phyloP scores from a whole-genome alignment of 2,113 vertebrate species.

The Furnarius figulus region DNA sequence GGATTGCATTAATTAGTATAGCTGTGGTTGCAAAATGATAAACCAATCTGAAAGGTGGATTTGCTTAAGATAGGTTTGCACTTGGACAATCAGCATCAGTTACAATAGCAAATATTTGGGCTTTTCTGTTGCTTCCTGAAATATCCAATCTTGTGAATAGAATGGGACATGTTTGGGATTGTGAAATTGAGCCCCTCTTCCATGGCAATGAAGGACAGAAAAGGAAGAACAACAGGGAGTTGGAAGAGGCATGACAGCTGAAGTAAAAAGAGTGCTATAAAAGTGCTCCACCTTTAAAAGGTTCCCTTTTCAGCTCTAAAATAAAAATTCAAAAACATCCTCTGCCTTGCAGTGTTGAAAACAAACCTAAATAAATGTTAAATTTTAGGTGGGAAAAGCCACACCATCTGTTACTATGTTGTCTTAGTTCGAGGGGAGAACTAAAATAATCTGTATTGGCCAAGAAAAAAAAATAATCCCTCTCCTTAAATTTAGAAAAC shows the following conservation, averaged over 20 bases:
- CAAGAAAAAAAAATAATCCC: too few species aligned
- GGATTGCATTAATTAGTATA: not conserved
- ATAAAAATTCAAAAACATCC: not conserved
- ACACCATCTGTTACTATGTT: not conserved
- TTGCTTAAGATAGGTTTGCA: not conserved
- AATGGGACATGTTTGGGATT: not conserved
- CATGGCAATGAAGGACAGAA: not conserved
- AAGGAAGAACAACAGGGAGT: not conserved
- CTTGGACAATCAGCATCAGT: not conserved
- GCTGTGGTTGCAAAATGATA: not conserved
- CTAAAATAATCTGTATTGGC: too few species aligned
- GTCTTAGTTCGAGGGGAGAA: too few species aligned
- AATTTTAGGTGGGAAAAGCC: not conserved
- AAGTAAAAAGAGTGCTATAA: not conserved
- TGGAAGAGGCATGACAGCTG: not conserved
- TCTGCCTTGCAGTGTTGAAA: not conserved
- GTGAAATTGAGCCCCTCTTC: fast-evolving
- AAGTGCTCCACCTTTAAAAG: not conserved
- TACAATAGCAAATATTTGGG: not conserved
- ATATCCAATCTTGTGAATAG: not conserved
- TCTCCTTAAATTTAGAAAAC: too few species aligned
- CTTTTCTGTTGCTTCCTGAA: not conserved
- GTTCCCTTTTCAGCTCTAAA: not conserved
- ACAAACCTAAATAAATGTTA: not conserved
- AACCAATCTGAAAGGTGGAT: not conserved